Percentiles rank a stretch among this genome's conserved stretches.
Evolutionary conservation across 2,797 vertebrate species (phyloP).

Genomic region (Dromococcyx pavoninus): DNA sequence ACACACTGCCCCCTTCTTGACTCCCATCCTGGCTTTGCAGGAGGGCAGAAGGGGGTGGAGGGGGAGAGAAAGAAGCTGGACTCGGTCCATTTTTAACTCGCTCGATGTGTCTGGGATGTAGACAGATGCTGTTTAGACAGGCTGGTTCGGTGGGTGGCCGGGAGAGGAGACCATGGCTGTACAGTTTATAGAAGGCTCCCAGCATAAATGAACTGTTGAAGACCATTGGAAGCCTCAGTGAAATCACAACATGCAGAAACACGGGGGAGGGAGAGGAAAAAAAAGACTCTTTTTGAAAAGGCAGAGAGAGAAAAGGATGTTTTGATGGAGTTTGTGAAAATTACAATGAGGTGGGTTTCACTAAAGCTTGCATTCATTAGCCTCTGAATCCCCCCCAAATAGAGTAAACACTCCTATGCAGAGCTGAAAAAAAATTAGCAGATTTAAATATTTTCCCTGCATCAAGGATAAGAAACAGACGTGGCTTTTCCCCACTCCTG

Average conservation of each 20-base stretch:
- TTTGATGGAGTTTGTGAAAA: slow-evolving; percentile 48
- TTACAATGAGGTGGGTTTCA: slow-evolving; percentile 42
- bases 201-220: slow-evolving; percentile 94
- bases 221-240: slow-evolving; percentile 90
- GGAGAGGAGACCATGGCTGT: slow-evolving; percentile 71
- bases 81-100: slow-evolving; percentile 67
- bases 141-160: slow-evolving; percentile 90
- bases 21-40: background rate
- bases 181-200: slow-evolving; percentile 85
- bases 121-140: slow-evolving; percentile 87
- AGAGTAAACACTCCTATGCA: slow-evolving; percentile 38
- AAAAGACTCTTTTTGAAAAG: slow-evolving; percentile 5
- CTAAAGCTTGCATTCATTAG: slow-evolving; percentile 48
- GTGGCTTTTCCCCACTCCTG: slow-evolving; percentile 68
- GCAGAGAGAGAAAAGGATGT: slow-evolving; percentile 29
- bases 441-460: slow-evolving; percentile 75
- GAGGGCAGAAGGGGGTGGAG: background rate
- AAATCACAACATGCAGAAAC: slow-evolving; percentile 90
- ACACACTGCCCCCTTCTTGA: background rate
- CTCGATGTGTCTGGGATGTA: slow-evolving; percentile 76
- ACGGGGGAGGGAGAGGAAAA: slow-evolving; percentile 23
- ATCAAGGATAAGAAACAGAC: slow-evolving; percentile 76
- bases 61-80: slow-evolving; percentile 32
- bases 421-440: background rate
- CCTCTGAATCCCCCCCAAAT: background rate